Conservation (phyloP, 2,797 vertebrate genomes). For the Bradypodion pumilum region DNA sequence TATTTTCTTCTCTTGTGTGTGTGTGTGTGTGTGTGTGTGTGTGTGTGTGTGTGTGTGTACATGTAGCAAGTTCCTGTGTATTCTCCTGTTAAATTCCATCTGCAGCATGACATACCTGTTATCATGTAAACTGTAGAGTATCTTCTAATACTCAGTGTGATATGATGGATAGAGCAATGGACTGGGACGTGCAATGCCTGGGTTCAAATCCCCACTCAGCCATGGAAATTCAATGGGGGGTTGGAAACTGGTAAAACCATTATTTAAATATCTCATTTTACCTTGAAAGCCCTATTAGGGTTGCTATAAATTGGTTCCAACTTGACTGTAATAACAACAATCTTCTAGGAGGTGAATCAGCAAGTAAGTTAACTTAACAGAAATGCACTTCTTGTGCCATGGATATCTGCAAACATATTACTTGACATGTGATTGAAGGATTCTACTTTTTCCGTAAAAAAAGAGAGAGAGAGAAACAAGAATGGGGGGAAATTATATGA, state of each 20-base stretch:
- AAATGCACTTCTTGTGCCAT: not conserved
- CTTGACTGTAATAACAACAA: no score
- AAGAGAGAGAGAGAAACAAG: not conserved
- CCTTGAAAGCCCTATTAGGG: no score
- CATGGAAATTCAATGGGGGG: no score
- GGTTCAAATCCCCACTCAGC: no score
- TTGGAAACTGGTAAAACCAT: no score
- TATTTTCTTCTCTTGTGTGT: not conserved
- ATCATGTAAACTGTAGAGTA: conserved; percentile 23
- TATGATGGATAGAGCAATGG: no score
- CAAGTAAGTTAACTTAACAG: conserved; percentile 42
- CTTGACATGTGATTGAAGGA: conserved; percentile 13
- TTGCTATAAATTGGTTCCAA: no score
- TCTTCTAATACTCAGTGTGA: no score
- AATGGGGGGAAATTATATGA: conserved; percentile 11
- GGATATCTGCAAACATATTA: conserved; percentile 47
- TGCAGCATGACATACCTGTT: conserved; percentile 42
- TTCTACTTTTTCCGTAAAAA: conserved; percentile 20
- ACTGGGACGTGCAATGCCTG: no score
- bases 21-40: not conserved
- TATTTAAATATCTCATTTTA: no score
- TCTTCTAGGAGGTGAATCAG: conserved; percentile 37
- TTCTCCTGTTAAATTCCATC: conserved; percentile 40
- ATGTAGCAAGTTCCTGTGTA: conserved; percentile 39
- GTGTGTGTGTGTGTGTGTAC: not conserved